Evolutionary conservation across 2,888 invertebrate species (phyloP), one percentile per base, ranked within the genome.

Genomic region (Ophion costatus): DNA sequence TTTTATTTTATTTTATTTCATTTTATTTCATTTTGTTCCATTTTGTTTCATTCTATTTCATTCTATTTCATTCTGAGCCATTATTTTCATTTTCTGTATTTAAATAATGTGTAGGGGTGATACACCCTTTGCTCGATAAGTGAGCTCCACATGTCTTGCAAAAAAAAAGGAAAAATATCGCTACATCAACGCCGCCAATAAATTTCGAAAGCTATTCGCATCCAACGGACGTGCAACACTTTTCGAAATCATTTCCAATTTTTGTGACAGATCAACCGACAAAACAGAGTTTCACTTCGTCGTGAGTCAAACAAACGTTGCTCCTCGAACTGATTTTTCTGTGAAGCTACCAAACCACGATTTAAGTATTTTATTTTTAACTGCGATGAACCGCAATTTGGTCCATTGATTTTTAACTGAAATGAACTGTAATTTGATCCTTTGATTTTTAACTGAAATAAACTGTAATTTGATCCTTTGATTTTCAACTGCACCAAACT

Each of bases 61-160:
- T 38, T 38, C 7, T 29, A 4, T 0, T 29, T 29, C 2, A 4
- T 29, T 29, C 29, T 29, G 0, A 29, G 2, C 29, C 29, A 4
- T 29, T 29, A 29, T 29, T 29, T 2, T 29, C 29, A 29, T 29
- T 29, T 29, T 2, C 4, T 29, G 29, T 29, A 29, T 29, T 29
- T 29, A 98, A 90, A 96, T 96, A 71, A 98, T 96, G 87, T 96
- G 95, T 1, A 98, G 98, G 86, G 95, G 94, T 0, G 98, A 98
- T 92, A 97, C 96, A 14, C 98, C 98, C 80, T 95, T 95, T 2
- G 98, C 98, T 82, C 96, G 95, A 90, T 95, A 95, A 82, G 93
- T 94, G 85, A 95, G 91, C 89, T 94, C 94, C 90, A 94, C 94
- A 93, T 93, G 89, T 87, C 88, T 42, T 22, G 33, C 20, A 66